Percentiles rank a stretch among this genome's conserved stretches.
Conservation (phyloP, 2,797 vertebrate genomes). For the Antennarius maculatus region DNA sequence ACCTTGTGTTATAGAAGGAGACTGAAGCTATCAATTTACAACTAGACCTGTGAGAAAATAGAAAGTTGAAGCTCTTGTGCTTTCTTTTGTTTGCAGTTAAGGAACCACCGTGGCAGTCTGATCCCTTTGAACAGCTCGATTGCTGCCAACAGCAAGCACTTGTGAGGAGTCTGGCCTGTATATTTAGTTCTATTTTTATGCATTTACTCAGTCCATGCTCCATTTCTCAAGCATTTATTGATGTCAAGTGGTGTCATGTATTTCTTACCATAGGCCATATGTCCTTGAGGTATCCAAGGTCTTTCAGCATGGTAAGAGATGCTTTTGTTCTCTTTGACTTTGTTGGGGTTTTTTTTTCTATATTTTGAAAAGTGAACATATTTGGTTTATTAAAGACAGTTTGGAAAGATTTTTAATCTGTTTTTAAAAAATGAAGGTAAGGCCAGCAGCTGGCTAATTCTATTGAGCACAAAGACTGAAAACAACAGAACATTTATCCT, state of each 20-base stretch:
- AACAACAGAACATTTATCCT: background rate
- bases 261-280: constrained; percentile 72
- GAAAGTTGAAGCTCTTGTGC: background rate
- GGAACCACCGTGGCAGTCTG: constrained; percentile 75
- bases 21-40: background rate
- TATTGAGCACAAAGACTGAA: background rate
- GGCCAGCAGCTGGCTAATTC: background rate
- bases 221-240: background rate
- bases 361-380: background rate
- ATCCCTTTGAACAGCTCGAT: constrained; percentile 78
- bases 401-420: background rate
- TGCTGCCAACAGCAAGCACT: constrained; percentile 75
- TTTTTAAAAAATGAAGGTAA: background rate
- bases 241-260: background rate
- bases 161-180: constrained; percentile 26
- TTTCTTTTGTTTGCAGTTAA: constrained; percentile 65
- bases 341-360: background rate
- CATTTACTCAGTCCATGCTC: background rate
- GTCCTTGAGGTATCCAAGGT: constrained; percentile 78
- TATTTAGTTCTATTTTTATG: too few species aligned
- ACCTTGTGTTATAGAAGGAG: too few species aligned
- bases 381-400: background rate
- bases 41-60: background rate
- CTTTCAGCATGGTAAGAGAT: constrained; percentile 81
- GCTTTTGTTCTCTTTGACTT: constrained; percentile 1